These are phyloP conservation scores for Puma concolor DNA, from an alignment of 2,113 vertebrate species.

Conservation along the genomic window DNA sequence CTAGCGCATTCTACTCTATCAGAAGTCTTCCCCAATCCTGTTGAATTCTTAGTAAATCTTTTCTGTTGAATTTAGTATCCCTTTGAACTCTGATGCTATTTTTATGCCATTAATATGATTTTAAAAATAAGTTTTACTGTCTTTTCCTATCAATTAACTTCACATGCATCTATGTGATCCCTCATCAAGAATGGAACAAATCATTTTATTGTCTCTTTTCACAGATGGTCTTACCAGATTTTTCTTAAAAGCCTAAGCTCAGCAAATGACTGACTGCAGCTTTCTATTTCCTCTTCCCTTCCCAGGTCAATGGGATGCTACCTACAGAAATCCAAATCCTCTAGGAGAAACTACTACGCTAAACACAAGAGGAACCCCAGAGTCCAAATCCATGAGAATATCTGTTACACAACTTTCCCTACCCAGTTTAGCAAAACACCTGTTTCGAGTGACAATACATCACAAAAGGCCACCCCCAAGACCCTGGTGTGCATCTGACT, in stretches of 20 bases:
- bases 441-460: conserved; percentile 70
- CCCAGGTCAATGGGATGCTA: conserved; percentile 51
- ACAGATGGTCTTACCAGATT: not conserved
- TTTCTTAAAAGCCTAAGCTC: not conserved
- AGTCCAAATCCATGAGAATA: conserved; percentile 64
- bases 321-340: conserved; percentile 30
- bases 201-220: not conserved
- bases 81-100: not conserved
- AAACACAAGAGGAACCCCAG: conserved; percentile 43
- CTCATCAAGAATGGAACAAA: not conserved
- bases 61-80: not conserved
- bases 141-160: conserved; percentile 34
- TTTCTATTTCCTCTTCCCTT: conserved; percentile 54
- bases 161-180: not conserved
- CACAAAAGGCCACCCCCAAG: conserved; percentile 66
- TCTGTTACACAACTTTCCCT: conserved; percentile 67
- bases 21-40: not conserved
- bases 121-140: not conserved
- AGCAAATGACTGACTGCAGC: not conserved
- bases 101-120: not conserved
- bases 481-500: conserved; percentile 44
- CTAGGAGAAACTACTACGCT: conserved; percentile 14
- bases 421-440: conserved; percentile 69
- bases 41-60: not conserved
- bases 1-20: not conserved